Percentiles rank a stretch among this genome's conserved stretches.
Conservation (phyloP, 1,140 invertebrate species). For the Saccostrea echinata region DNA sequence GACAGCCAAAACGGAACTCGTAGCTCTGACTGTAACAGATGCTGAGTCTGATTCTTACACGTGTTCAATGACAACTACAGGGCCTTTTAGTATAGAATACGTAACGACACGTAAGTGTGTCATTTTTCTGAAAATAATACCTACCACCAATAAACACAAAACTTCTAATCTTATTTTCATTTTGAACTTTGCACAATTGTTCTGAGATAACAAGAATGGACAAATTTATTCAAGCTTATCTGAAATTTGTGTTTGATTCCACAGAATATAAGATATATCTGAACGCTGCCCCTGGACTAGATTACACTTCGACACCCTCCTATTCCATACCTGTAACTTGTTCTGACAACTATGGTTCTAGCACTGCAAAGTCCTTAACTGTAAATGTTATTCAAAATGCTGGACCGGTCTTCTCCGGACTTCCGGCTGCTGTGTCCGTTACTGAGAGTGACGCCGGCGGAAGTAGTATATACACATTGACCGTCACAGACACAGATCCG, state of each 20-base stretch:
- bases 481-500: conserved; percentile 39
- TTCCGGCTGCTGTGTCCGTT: conserved; percentile 22
- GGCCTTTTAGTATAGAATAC: conserved; percentile 14
- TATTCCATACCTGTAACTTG: conserved; percentile 46
- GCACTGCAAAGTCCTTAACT: conserved; percentile 11
- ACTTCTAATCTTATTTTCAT: too few relatives aligned
- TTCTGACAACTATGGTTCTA: conserved; percentile 23
- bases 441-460: conserved; percentile 34
- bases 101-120: not conserved
- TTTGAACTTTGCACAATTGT: too few relatives aligned
- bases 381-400: conserved; percentile 35
- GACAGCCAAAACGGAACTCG: not conserved
- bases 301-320: conserved; percentile 12
- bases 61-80: conserved; percentile 32
- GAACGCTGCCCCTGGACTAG: not conserved
- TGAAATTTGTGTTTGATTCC: too few relatives aligned
- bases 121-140: too few relatives aligned
- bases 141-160: too few relatives aligned
- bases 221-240: too few relatives aligned
- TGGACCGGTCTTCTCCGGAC: conserved; percentile 7
- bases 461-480: conserved; percentile 8
- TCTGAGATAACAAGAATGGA: too few relatives aligned
- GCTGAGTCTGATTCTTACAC: conserved; percentile 39
- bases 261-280: conserved; percentile 47
- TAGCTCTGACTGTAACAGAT: conserved; percentile 47